Evolutionary conservation across 2,888 invertebrate genomes (phyloP).

Genomic region (Hydraecia micacea): DNA sequence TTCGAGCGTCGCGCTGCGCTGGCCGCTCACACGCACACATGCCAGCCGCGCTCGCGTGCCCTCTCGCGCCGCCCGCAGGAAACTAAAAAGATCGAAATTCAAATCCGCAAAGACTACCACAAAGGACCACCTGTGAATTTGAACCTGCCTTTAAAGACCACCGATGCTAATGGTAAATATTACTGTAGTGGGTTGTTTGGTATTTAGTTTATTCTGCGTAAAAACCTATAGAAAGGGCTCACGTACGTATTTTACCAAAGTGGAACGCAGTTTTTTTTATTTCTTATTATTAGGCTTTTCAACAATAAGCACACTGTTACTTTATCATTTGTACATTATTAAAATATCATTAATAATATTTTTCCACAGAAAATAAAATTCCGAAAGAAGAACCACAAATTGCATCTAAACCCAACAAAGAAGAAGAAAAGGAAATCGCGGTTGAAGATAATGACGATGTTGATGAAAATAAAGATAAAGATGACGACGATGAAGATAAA

Average conservation of each 20-base stretch:
- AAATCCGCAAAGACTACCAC: constrained; percentile 86
- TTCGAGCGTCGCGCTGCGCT: constrained; percentile 94
- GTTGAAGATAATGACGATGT: constrained; percentile 56
- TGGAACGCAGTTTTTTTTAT: neutral
- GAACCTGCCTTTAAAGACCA: constrained; percentile 59
- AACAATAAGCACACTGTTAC: neutral
- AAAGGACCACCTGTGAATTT: constrained; percentile 76
- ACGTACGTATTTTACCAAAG: neutral
- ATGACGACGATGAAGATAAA: constrained; percentile 54
- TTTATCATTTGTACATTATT: neutral
- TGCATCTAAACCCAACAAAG: constrained; percentile 56
- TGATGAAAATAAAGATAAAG: constrained; percentile 61
- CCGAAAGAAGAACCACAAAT: constrained; percentile 61
- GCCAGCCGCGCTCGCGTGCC: constrained; percentile 88
- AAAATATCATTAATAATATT: neutral
- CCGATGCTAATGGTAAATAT: constrained; percentile 66
- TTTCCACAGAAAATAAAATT: constrained; percentile 71
- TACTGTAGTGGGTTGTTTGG: constrained; percentile 5
- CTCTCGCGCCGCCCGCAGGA: constrained; percentile 74
- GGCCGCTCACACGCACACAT: constrained; percentile 93
- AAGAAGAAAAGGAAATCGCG: constrained; percentile 52
- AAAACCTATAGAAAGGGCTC: neutral
- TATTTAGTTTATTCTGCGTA: neutral
- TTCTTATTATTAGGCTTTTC: neutral
- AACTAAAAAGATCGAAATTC: constrained; percentile 83